Percentiles rank a stretch among this genome's conserved stretches.
Conservation (phyloP, 2,888 invertebrate species). For the Punctoribates punctum region DNA sequence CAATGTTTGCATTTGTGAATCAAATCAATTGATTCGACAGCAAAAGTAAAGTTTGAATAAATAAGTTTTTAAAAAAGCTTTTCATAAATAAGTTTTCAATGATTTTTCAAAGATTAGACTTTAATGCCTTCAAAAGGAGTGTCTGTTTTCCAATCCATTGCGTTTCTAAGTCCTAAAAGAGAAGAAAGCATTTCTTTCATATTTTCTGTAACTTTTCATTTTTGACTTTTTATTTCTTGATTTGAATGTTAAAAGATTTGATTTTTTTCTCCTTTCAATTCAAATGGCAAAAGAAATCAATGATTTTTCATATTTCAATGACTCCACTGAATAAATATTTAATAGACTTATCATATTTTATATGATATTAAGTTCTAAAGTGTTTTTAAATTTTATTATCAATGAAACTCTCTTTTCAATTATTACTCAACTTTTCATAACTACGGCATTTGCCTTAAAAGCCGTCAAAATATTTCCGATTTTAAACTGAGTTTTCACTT, state of each 20-base stretch:
- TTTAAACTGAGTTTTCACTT: not conserved
- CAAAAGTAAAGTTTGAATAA: not conserved
- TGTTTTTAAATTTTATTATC: not conserved
- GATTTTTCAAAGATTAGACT: slow-evolving; percentile 23
- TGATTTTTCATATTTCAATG: slow-evolving; percentile 29
- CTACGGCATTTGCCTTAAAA: too few relatives aligned
- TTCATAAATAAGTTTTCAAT: slow-evolving; percentile 29
- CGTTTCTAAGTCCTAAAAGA: not conserved
- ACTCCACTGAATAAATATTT: slow-evolving; percentile 22
- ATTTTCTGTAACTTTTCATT: slow-evolving; percentile 10
- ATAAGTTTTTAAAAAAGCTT: slow-evolving; percentile 6
- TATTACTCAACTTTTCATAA: too few relatives aligned
- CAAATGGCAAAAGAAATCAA: not conserved
- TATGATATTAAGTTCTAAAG: not conserved
- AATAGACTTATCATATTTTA: not conserved
- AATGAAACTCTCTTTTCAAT: too few relatives aligned
- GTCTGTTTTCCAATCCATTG: slow-evolving; percentile 28
- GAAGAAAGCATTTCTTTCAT: slow-evolving; percentile 23
- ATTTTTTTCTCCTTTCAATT: not conserved
- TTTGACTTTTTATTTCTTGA: slow-evolving; percentile 24
- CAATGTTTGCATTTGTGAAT: slow-evolving; percentile 13
- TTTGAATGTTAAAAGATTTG: not conserved
- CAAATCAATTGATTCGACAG: not conserved
- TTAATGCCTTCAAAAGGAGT: slow-evolving; percentile 10
- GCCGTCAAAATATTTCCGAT: too few relatives aligned